phyloP scores from a whole-genome alignment of 2,888 invertebrate genomes.

The Deladenus siricidicola region DNA sequence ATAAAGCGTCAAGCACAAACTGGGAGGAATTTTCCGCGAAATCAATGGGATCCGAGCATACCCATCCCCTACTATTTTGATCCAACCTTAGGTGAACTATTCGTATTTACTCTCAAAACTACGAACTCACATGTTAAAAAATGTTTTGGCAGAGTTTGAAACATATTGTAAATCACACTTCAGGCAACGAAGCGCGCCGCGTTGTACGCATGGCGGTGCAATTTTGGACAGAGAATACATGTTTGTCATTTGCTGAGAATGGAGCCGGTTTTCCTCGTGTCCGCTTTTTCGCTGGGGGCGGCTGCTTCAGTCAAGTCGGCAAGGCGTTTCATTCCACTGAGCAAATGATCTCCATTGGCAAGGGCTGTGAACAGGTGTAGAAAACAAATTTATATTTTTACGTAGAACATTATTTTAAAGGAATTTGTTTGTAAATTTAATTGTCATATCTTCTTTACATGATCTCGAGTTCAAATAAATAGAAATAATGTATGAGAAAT shows the following conservation, averaged over 20 bases:
- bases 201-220: slow-evolving; percentile 26
- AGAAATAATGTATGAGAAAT: not conserved
- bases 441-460: too few relatives aligned
- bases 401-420: too few relatives aligned
- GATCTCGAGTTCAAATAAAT: too few relatives aligned
- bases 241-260: slow-evolving; percentile 40
- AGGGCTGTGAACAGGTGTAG: slow-evolving; percentile 41
- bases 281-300: slow-evolving; percentile 37
- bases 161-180: not conserved
- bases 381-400: too few relatives aligned
- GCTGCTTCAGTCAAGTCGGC: slow-evolving; percentile 46
- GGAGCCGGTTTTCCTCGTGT: slow-evolving; percentile 25
- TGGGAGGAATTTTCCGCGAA: slow-evolving; percentile 19
- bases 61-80: slow-evolving; percentile 23
- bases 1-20: slow-evolving; percentile 27
- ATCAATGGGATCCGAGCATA: slow-evolving; percentile 21
- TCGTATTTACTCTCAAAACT: not conserved
- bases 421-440: not conserved
- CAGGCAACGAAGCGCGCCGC: slow-evolving; percentile 15
- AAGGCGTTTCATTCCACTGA: slow-evolving; percentile 24
- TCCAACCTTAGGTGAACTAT: slow-evolving; percentile 10
- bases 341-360: slow-evolving; percentile 48
- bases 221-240: slow-evolving; percentile 45
- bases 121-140: not conserved
- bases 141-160: not conserved